phyloP scores from a whole-genome alignment of 2,797 vertebrate species.

The Artibeus lituratus region DNA sequence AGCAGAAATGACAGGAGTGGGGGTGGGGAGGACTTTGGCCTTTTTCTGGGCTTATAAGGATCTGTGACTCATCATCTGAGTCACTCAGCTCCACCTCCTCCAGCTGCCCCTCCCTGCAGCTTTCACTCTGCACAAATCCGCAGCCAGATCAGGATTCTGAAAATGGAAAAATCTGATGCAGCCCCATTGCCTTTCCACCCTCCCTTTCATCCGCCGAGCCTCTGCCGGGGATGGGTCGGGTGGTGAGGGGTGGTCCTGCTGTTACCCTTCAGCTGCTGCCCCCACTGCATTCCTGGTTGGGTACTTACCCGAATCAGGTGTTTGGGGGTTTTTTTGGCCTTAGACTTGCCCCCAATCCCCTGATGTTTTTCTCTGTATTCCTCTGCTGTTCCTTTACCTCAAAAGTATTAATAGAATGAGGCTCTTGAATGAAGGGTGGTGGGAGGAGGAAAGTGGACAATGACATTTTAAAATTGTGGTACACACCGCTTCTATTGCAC shows the following conservation, averaged over 20 bases:
- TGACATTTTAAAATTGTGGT: neutral
- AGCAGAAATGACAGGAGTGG: neutral
- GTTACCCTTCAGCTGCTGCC: neutral
- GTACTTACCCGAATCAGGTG: neutral
- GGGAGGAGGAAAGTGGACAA: neutral
- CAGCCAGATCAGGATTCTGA: conserved; percentile 44
- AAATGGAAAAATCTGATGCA: conserved; percentile 57
- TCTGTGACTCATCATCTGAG: conserved; percentile 66
- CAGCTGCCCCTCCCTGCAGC: conserved; percentile 51
- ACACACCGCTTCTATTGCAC: neutral
- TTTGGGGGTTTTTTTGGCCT: neutral
- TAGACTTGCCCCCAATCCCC: neutral
- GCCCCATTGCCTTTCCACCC: neutral
- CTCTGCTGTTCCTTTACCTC: neutral
- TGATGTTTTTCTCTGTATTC: neutral
- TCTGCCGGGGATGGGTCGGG: neutral
- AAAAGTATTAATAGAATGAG: neutral
- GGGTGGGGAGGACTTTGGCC: conserved; percentile 47
- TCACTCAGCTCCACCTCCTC: conserved; percentile 57
- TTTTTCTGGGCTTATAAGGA: conserved; percentile 58
- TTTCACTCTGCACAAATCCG: conserved; percentile 43
- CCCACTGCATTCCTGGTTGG: neutral
- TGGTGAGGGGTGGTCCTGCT: neutral
- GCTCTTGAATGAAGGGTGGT: neutral
- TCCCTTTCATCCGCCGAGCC: neutral